These are phyloP conservation scores for Hephaestus fuliginosus DNA, from an alignment of 2,797 vertebrate genomes.

Conservation along the genomic window DNA sequence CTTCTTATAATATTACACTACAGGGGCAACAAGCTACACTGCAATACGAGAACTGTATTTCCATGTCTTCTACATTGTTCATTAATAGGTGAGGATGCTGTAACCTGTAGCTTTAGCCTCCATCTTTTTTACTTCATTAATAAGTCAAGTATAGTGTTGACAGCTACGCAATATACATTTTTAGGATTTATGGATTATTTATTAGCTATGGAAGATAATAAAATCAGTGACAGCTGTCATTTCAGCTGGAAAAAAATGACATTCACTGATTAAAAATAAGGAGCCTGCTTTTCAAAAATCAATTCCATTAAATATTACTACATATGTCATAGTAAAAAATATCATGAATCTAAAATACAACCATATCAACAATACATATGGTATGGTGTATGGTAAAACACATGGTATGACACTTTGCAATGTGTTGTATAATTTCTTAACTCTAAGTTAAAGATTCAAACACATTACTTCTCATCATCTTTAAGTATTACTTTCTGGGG, in stretches of 20 bases:
- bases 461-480: not conserved
- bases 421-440: not conserved
- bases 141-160: not conserved
- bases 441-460: constrained; percentile 4
- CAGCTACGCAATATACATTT: not conserved
- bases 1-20: not conserved
- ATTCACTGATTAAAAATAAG: too few species aligned
- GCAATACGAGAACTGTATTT: not conserved
- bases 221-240: not conserved
- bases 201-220: not conserved
- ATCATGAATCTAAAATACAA: too few species aligned
- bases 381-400: not conserved
- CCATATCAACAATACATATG: too few species aligned
- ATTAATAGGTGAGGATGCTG: not conserved
- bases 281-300: not conserved
- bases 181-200: not conserved
- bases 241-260: too few species aligned
- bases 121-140: not conserved
- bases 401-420: not conserved
- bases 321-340: too few species aligned
- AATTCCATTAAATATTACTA: not conserved
- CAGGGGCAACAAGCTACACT: not conserved
- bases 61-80: not conserved
- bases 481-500: constrained; percentile 10
- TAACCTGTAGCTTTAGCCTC: not conserved